Base-by-base conservation (phyloP, 2,888 invertebrate species). In the Anthrax anthrax region DNA sequence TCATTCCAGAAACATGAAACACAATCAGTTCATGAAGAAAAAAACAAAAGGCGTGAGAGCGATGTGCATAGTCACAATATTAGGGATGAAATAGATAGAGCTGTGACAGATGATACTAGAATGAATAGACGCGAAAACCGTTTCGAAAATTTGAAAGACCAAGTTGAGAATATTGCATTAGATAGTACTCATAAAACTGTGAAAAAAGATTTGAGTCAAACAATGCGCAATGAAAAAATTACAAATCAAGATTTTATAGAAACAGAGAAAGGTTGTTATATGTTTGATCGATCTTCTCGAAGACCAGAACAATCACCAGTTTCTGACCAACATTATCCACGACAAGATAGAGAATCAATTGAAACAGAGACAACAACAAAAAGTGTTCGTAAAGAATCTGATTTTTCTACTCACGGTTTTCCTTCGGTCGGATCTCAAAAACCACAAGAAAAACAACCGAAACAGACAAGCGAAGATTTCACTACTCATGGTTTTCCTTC, bases 141-240 rank as follows among this genome's bases (percentile, higher is more conserved):
- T n/a, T n/a, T n/a, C n/a, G 67, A 66, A 42, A 61, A 59, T 16
- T 18, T 48, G 18, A 48, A 32, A 39, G 45, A 51, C 39, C 48
- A 50, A 48, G 58, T 55, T 12, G 60, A 58, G 40, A 34, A 44
- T 13, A 41, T 54, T 18, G 46, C 47, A 2, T 12, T 43, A 9
- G 47, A 49, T 10, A 41, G 40, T 19, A 40, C 34, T 2, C 53
- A 50, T 17, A 48, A 18, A 18, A 57, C 56, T 4, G 43, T 56
- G 9, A 58, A 57, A 18, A 58, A 57, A 23, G 57, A 56, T 44
- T 47, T 54, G 29, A 54, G 44, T 19, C 54, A 54, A 42, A 50
- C n/a, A 6, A 43, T 50, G 37, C 49, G 49, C 12, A 52, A 52
- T 45, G 47, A 53, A 39, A 50, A 54, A 29, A 46, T 49, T 12